Conservation (phyloP, 23 tunicate species). For the Trididemnum nubilum region DNA sequence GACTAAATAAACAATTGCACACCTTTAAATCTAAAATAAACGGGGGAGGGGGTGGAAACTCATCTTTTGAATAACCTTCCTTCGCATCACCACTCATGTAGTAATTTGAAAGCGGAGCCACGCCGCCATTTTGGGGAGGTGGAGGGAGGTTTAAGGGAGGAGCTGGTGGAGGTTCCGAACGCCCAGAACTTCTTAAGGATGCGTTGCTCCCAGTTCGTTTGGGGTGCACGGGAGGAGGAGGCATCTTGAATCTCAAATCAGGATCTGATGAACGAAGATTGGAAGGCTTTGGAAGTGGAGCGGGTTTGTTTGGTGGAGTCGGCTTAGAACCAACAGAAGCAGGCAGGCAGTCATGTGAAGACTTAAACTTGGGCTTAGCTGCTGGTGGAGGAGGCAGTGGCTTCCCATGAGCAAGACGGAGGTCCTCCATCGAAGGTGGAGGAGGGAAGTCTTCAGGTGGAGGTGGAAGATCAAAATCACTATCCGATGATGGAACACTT, state of each 20-base stretch:
- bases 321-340: too few relatives aligned
- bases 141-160: constrained; percentile 41
- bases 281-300: not conserved
- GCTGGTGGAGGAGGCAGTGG: not conserved
- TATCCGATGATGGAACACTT: not conserved
- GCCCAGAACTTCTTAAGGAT: not conserved
- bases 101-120: constrained; percentile 40
- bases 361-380: not conserved
- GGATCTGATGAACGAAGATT: not conserved
- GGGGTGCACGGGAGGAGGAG: constrained; percentile 10
- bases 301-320: too few relatives aligned
- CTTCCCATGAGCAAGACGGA: not conserved
- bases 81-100: not conserved
- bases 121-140: constrained; percentile 8
- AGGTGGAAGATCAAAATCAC: constrained; percentile 1
- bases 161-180: not conserved
- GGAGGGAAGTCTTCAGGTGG: constrained; percentile 7
- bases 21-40: constrained; percentile 71
- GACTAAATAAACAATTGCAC: too few relatives aligned
- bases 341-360: not conserved
- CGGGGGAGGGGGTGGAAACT: constrained; percentile 84
- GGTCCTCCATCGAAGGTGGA: not conserved
- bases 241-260: not conserved
- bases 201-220: not conserved
- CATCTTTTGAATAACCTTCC: constrained; percentile 35